phyloP scores from a whole-genome alignment of 2,797 vertebrate species.

The Mus minutoides region DNA sequence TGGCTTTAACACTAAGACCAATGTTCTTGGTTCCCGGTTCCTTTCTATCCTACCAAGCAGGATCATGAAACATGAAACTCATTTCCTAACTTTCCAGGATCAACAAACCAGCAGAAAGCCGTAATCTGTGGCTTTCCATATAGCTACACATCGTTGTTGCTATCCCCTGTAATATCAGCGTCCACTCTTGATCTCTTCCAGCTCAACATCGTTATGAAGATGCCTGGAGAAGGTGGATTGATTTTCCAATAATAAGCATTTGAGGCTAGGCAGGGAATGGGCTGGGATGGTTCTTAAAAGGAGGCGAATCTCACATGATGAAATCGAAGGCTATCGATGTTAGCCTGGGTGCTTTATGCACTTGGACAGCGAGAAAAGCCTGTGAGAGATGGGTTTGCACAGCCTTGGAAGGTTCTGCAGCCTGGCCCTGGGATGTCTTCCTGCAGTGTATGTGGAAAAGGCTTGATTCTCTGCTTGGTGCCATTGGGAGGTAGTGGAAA shows the following conservation, averaged over 20 bases:
- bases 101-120: slow-evolving; percentile 51
- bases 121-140: slow-evolving; percentile 26
- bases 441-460: not conserved
- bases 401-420: not conserved
- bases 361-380: not conserved
- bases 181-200: slow-evolving; percentile 43
- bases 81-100: slow-evolving; percentile 61
- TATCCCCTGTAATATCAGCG: slow-evolving; percentile 25
- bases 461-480: not conserved
- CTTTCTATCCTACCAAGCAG: slow-evolving; percentile 55
- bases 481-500: not conserved
- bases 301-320: slow-evolving; percentile 24
- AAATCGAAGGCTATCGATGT: slow-evolving; percentile 55
- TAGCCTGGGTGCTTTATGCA: slow-evolving; percentile 2
- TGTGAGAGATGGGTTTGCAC: not conserved
- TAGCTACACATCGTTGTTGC: slow-evolving; percentile 40
- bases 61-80: slow-evolving; percentile 60
- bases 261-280: not conserved
- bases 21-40: not conserved
- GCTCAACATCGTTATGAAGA: slow-evolving; percentile 56
- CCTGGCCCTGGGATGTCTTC: not conserved
- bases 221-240: slow-evolving; percentile 49
- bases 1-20: slow-evolving; percentile 58
- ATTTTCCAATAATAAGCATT: slow-evolving; percentile 62
- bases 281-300: slow-evolving; percentile 39